A percentile compares a stretch with the other conserved stretches of the same genome.
Conservation (phyloP, 2,797 vertebrate genomes). For the Decapterus maruadsi region DNA sequence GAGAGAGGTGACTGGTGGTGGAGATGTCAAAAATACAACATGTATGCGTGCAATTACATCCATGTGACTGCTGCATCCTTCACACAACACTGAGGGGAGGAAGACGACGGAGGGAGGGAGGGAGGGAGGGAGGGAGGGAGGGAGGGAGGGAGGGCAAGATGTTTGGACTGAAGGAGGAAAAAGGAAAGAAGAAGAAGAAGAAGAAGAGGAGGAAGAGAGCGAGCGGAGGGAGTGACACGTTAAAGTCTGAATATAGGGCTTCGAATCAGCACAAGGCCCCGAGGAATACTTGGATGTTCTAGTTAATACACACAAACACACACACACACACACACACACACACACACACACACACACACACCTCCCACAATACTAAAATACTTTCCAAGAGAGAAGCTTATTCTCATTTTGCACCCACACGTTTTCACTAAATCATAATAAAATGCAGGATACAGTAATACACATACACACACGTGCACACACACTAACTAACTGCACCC, state of each 20-base stretch:
- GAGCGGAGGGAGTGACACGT: conserved; percentile 64
- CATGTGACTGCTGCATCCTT: conserved; percentile 46
- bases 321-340: conserved; percentile 46
- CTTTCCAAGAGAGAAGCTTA: conserved; percentile 40
- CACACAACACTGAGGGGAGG: not conserved
- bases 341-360: conserved; percentile 35
- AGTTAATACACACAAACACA: conserved; percentile 60
- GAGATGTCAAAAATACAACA: conserved; percentile 58
- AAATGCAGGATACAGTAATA: not conserved
- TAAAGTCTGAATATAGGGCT: conserved; percentile 81
- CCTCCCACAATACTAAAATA: conserved; percentile 51
- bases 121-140: not conserved
- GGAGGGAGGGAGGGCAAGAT: not conserved
- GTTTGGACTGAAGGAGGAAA: conserved; percentile 10
- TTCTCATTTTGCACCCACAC: conserved; percentile 40
- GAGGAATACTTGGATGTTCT: conserved; percentile 77
- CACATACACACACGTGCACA: not conserved
- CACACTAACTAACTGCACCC: not conserved
- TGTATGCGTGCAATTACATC: conserved; percentile 50
- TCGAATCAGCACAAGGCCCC: conserved; percentile 81
- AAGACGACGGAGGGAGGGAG: not conserved
- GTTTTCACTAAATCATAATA: not conserved
- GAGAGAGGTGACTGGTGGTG: conserved; percentile 51
- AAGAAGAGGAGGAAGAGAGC: conserved; percentile 4
- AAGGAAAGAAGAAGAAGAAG: not conserved